A percentile compares a stretch with the other conserved stretches of the same genome.
These are phyloP conservation scores for Blera fallax DNA, from an alignment of 2,888 invertebrate species.

Conservation along the genomic window DNA sequence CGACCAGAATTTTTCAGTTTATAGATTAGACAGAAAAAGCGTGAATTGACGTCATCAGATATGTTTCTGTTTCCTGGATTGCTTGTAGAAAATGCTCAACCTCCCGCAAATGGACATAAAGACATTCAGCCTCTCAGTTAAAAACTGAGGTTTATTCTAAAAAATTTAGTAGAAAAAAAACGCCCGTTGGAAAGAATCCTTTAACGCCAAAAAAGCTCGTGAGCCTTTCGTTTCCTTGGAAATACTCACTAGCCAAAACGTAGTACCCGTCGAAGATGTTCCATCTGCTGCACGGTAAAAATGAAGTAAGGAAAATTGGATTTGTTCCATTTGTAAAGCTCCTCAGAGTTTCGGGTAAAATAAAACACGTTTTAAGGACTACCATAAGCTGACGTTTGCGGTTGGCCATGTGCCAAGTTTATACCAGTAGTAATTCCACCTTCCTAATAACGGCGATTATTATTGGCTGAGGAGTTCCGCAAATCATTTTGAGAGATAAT, in stretches of 20 bases:
- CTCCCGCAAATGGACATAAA: background rate
- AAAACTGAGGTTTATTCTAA: background rate
- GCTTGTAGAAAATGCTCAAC: background rate
- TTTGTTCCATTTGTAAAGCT: background rate
- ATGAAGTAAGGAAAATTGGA: background rate
- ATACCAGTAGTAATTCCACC: too few relatives aligned
- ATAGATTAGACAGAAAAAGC: too few relatives aligned
- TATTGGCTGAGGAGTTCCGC: too few relatives aligned
- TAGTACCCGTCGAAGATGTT: background rate
- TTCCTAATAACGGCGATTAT: too few relatives aligned
- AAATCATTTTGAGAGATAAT: too few relatives aligned
- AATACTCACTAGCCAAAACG: background rate
- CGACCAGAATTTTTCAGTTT: background rate
- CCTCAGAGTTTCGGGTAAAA: background rate
- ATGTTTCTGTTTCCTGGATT: too few relatives aligned
- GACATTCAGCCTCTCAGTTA: background rate
- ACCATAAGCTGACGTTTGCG: too few relatives aligned
- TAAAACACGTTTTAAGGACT: background rate
- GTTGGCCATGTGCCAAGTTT: too few relatives aligned
- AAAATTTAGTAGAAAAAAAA: background rate
- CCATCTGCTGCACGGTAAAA: background rate
- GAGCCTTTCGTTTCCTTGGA: background rate
- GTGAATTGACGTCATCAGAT: too few relatives aligned
- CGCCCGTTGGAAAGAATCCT: background rate
- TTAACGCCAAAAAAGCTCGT: background rate